Base-by-base conservation (phyloP, 2,888 invertebrate species). In the Phoenoteleia sp. region DNA sequence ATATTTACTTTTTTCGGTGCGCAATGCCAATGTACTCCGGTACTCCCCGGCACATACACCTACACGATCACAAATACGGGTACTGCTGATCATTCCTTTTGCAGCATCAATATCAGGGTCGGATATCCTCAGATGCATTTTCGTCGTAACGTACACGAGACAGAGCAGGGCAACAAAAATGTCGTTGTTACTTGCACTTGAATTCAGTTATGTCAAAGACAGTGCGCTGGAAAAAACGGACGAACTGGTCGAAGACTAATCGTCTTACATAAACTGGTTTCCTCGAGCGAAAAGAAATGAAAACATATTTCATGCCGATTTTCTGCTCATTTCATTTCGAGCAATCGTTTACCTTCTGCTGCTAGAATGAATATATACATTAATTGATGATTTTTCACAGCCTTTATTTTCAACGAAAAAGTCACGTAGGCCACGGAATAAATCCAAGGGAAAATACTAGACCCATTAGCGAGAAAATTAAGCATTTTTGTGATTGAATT, bases 201-300 rank as follows among this genome's bases (percentile, higher is more conserved):
- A 49, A 80, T 76, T 76, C 75, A 62, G 74, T 81, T 75, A 64
- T 80, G 69, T 84, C 80, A 80, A 80, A 69, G 75, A 39, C 64
- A 64, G 66, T 56, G 36, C 29, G 17, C 11, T 19, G 72, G 58
- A 75, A 79, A 69, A 74, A 80, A 84, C 33, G 23, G 72, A 58
- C 66, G 81, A 80, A 74, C 54, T 71, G 62, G 80, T 62, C 62
- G 67, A 79, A 67, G 83, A 74, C 79, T 83, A 83, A 83, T 83
- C 76, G 66, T 79, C 83, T 79, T 74, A 79, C 79, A 64, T 75
- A 75, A 84, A 84, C 84, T 71, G 80, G 84, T 84, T 84, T 56
- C 64, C 71, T 1, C 42, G 39, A 47, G 36, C 69, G 45, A 52
- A 69, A 84, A 71, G 69, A 76, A 84, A 75, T 84, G 80, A 69